phyloP scores from a whole-genome alignment of 2,888 invertebrate genomes.

The Drosophila sordidula region DNA sequence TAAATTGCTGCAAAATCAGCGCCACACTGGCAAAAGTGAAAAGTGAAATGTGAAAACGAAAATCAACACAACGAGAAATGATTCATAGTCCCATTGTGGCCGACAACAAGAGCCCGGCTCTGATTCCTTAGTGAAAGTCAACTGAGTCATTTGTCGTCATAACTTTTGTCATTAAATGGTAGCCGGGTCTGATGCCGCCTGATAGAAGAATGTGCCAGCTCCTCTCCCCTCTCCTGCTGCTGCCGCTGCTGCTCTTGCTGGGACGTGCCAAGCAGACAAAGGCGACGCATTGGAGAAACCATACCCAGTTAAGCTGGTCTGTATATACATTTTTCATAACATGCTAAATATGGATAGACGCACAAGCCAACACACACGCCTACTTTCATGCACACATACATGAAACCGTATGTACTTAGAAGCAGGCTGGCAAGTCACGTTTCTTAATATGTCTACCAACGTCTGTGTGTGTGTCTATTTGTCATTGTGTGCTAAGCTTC shows the following conservation, averaged over 20 bases:
- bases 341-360: conserved; percentile 63
- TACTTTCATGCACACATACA: not conserved
- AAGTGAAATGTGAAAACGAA: conserved; percentile 27
- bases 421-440: conserved; percentile 65
- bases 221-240: not conserved
- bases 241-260: conserved; percentile 2
- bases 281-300: conserved; percentile 38
- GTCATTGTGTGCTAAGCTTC: conserved; percentile 39
- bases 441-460: conserved; percentile 62
- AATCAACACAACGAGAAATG: conserved; percentile 56
- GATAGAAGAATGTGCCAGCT: conserved; percentile 19
- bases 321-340: conserved; percentile 75
- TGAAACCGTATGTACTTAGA: conserved; percentile 24
- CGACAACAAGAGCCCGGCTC: conserved; percentile 29
- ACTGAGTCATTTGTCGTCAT: conserved; percentile 77
- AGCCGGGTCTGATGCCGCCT: conserved; percentile 13
- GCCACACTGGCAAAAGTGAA: conserved; percentile 34
- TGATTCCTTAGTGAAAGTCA: conserved; percentile 76
- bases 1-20: conserved; percentile 45
- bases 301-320: conserved; percentile 26
- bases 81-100: conserved; percentile 69
- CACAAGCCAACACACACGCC: conserved; percentile 8
- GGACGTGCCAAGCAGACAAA: conserved; percentile 69
- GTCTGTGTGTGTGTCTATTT: conserved; percentile 10
- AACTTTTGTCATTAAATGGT: conserved; percentile 74